These are phyloP conservation scores for Campylorhamphus procurvoides DNA, from an alignment of 2,113 vertebrate genomes.

Conservation along the genomic window DNA sequence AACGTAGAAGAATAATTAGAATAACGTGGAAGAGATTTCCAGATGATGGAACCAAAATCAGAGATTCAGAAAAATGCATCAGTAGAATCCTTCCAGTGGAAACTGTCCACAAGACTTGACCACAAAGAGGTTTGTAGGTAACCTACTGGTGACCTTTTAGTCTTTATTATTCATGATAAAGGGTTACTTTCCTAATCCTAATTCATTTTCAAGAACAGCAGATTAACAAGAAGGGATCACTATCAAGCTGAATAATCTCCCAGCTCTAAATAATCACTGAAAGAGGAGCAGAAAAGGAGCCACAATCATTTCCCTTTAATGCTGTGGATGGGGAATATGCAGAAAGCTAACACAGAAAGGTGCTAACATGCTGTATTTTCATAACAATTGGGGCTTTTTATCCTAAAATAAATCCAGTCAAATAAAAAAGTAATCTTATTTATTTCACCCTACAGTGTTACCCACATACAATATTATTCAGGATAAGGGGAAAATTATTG, in stretches of 20 bases:
- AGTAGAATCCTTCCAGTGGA: background rate
- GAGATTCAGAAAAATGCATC: background rate
- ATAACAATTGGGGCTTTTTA: background rate
- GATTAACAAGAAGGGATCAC: constrained; percentile 23
- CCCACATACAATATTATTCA: constrained; percentile 1
- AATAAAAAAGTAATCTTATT: constrained; percentile 16
- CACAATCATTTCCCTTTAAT: background rate
- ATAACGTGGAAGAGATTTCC: background rate
- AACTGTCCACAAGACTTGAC: background rate
- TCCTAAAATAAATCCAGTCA: constrained; percentile 12
- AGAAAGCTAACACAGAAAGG: constrained; percentile 22
- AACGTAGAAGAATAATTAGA: background rate
- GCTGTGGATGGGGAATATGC: background rate
- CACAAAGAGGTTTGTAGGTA: background rate
- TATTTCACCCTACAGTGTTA: constrained; percentile 33
- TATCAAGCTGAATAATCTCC: constrained; percentile 9
- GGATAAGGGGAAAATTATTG: constrained; percentile 53
- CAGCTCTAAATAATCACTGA: constrained; percentile 17
- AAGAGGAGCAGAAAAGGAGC: background rate
- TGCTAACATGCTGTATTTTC: background rate
- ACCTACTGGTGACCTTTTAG: background rate
- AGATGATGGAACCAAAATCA: background rate
- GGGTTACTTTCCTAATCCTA: constrained; percentile 25
- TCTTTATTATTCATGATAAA: background rate
- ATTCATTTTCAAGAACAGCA: constrained; percentile 4